Evolutionary conservation across 2,888 invertebrate genomes (phyloP), one percentile per base, ranked within the genome.

Genomic region (Ellobium chinense): DNA sequence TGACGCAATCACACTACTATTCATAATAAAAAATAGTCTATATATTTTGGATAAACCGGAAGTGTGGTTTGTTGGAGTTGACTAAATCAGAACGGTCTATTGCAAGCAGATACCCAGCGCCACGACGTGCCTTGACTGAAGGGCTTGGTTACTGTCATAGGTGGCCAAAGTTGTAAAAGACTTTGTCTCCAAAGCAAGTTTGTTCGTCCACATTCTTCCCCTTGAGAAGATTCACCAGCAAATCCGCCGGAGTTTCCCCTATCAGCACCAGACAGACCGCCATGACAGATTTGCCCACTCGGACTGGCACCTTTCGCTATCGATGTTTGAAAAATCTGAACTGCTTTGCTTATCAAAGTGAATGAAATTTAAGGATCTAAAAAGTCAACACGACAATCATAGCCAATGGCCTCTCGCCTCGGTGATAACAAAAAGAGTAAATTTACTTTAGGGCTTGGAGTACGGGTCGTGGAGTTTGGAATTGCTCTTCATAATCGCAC

Each of bases 281-380:
- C 60, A 60, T 27, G 46, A 68, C 29, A 68, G 39, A 46, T 24
- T 46, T 1, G 27, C 46, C 39, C 46, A 68, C 27, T 46, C 1
- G 7, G 46, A 39, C 1, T n/a, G 9, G n/a, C 36, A 46, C 18
- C 39, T 68, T 34, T 46, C 68, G 37, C 39, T 68, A 46, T 68
- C 39, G n/a, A 0, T 27, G 68, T 46, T 68, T 5, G 27, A 58
- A 34, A 70, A n/a, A 27, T 58, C 56, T 36, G 54, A 31, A 70
- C 34, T 34, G 37, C n/a, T 27, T 39, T 74, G 62, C 74, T 74
- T 74, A 74, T 74, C 74, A 46, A 36, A 62, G 62, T 62, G 74
- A 74, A 63, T 74, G 37, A 9, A 62, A 29, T 37, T 60, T 74
- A 27, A 27, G 29, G 62, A 62, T 12, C 34, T 29, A 27, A 60